Evolutionary conservation across 2,888 invertebrate species (phyloP), one percentile per base, ranked within the genome.

Genomic region (Venusia cambrica): DNA sequence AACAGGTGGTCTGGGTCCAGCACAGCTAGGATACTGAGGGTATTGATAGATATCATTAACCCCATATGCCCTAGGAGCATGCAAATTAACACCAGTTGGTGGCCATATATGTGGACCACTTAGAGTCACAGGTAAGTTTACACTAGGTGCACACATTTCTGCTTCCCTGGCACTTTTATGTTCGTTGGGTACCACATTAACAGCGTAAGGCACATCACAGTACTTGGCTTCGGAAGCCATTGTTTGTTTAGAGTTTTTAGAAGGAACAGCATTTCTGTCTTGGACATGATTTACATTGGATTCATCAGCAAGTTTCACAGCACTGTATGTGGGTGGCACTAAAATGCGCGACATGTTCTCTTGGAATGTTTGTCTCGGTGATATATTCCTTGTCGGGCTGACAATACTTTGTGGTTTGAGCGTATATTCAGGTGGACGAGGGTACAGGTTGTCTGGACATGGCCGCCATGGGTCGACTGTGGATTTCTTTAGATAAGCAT

Each of bases 361-460:
- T 68, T 87, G 88, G 71, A 79, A 88, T 69, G 87, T 87, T 69
- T 87, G 87, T 69, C 88, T 72, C 16, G 88, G 88, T 52, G 88
- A 88, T 73, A 87, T 87, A 70, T 87, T 87, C 62, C 83, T 71
- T 39, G 72, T 57, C 30, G 76, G 76, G 38, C 75, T 75, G 37
- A 67, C 65, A 53, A 73, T 78, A 29, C 62, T 74, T 10, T 61
- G 36, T 39, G 73, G 48, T 49, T 83, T 85, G 40, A 64, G 72
- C 24, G 76, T 69, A 54, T 81, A 79, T 30, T 85, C 83, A 24
- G 80, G 74, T 41, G 73, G 73, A 22, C 73, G 72, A 26, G 70
- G 70, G 51, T 78, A 80, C 18, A 60, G 19, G 34, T 54, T 68
- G 32, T 83, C 79, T 22, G 63, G 47, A 38, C 55, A 59, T 24